Percentiles rank a stretch among this genome's conserved stretches.
Conservation (phyloP, 2,797 vertebrate genomes). For the Falco naumanni region DNA sequence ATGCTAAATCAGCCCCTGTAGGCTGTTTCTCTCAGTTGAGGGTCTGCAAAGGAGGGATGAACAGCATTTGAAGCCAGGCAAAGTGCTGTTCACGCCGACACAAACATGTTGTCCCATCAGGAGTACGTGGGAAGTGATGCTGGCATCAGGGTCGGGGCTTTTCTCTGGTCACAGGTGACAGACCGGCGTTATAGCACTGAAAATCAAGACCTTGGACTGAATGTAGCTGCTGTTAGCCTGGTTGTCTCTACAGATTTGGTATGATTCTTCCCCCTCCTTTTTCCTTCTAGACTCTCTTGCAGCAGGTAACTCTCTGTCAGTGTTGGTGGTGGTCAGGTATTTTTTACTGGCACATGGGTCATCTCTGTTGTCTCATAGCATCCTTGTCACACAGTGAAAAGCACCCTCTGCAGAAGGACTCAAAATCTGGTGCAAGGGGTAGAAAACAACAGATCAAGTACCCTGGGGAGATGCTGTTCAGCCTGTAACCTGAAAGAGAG, state of each 20-base stretch:
- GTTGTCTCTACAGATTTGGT: background rate
- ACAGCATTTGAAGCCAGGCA: background rate
- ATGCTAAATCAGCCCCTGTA: background rate
- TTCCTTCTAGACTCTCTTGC: background rate
- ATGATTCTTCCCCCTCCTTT: background rate
- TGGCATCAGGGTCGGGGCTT: background rate
- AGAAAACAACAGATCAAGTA: background rate
- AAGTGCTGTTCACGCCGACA: background rate
- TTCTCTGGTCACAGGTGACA: background rate
- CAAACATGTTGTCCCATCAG: background rate
- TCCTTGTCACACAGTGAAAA: background rate
- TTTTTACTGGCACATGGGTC: background rate
- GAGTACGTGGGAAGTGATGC: background rate
- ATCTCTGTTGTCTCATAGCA: accelerated
- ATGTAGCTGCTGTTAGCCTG: background rate
- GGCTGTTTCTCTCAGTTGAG: background rate
- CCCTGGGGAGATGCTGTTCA: background rate
- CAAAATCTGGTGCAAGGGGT: background rate
- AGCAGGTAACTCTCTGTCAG: background rate
- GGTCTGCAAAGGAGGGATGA: background rate
- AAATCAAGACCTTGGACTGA: background rate
- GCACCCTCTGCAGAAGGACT: background rate
- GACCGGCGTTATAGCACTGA: background rate
- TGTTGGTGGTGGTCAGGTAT: background rate
- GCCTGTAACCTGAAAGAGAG: background rate